Evolutionary conservation across 2,797 vertebrate genomes (phyloP).

Genomic region (Acanthopagrus latus): DNA sequence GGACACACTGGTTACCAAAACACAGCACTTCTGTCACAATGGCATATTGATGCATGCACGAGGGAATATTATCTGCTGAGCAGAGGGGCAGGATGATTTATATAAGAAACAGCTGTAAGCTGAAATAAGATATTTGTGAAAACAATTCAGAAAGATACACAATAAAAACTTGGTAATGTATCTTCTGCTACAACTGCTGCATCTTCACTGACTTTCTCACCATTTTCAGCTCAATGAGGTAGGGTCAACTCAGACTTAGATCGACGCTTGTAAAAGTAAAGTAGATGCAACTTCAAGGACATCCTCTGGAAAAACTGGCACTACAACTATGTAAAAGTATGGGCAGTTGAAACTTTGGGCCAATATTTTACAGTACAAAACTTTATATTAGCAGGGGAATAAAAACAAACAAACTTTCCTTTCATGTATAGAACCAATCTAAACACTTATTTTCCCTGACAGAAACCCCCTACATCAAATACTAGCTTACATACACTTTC

Average conservation of each 20-base stretch:
- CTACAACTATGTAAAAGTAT: not conserved
- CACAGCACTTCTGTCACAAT: slow-evolving; percentile 10
- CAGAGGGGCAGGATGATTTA: not conserved
- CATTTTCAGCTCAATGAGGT: not conserved
- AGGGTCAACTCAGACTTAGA: not conserved
- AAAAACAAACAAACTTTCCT: too few species aligned
- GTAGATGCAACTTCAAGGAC: not conserved
- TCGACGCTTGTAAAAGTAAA: not conserved
- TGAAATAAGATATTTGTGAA: slow-evolving; percentile 30
- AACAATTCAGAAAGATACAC: not conserved
- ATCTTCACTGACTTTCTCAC: not conserved
- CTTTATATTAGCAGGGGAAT: not conserved
- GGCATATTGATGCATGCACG: slow-evolving; percentile 22
- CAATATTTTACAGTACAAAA: slow-evolving; percentile 11
- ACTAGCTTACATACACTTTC: too few species aligned
- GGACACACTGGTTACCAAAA: slow-evolving; percentile 33
- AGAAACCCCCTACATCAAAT: too few species aligned
- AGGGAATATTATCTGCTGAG: slow-evolving; percentile 8
- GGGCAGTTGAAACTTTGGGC: not conserved
- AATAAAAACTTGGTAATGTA: not conserved
- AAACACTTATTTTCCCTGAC: too few species aligned
- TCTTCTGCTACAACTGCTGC: not conserved
- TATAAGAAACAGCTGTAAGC: slow-evolving; percentile 19
- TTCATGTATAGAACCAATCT: too few species aligned
- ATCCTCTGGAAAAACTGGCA: not conserved